Conservation (phyloP, 2,888 invertebrate species). For the Formica aserva region DNA sequence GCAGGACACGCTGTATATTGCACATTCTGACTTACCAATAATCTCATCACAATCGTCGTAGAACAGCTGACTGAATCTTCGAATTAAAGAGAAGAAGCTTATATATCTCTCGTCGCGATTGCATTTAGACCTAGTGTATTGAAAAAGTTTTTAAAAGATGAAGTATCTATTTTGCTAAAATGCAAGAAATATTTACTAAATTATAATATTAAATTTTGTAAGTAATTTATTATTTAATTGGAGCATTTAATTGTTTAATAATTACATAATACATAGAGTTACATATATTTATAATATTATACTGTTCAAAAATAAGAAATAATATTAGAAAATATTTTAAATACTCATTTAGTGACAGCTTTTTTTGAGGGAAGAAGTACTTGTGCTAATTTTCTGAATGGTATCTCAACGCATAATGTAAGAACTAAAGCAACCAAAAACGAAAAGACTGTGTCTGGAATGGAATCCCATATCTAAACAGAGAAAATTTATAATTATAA, state of each 20-base stretch:
- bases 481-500: not conserved
- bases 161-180: constrained; percentile 88
- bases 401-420: not conserved
- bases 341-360: not conserved
- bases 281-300: not conserved
- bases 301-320: not conserved
- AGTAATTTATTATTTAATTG: constrained; percentile 68
- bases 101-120: no score
- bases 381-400: not conserved
- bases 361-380: not conserved
- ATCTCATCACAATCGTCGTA: no score
- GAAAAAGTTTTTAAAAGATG: constrained; percentile 91
- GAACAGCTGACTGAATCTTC: no score
- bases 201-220: constrained; percentile 91
- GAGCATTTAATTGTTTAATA: not conserved
- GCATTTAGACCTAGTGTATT: constrained; percentile 90
- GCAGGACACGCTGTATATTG: no score
- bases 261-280: not conserved
- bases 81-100: no score
- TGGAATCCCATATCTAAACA: not conserved
- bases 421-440: not conserved
- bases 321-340: not conserved
- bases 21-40: no score
- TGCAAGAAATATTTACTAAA: constrained; percentile 95
- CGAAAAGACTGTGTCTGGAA: not conserved